Base-by-base conservation (phyloP, 2,797 vertebrate species). In the Glyptemys insculpta region DNA sequence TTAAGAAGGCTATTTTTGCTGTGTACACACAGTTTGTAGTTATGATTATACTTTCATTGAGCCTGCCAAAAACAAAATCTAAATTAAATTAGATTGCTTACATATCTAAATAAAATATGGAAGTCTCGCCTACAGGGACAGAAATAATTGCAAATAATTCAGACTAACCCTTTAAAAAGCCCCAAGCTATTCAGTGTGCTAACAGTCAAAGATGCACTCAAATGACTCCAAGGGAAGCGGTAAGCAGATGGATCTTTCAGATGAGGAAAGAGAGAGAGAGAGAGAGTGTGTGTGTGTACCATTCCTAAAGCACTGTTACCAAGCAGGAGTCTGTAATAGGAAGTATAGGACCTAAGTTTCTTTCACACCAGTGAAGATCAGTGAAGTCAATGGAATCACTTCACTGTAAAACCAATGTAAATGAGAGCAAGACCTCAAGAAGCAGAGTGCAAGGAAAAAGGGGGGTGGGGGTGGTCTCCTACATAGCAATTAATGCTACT, bases 1-100 rank as follows among this genome's bases (percentile, higher is more conserved):
- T 87, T 92, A 88, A 78, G 34, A 83, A 49, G 19, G 41, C 10
- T 92, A 57, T 72, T 92, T 89, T 93, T 93, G 62, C 47, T 89
- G 29, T 84, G 76, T 76, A 83, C 47, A 79, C 65, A 83, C 87
- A 83, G 3, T 54, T 81, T 44, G 15, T 85, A 78, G 83, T 56
- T 92, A 82, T 85, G 85, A 93, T 95, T 82, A 62, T 95, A 65
- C 89, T 96, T 95, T 91, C 81, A 88, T 16, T 52, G 12, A 90
- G n/a, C 11, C 85, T 85, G 76, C 79, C n/a, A 96, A 79, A 16
- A 82, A 50, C 7, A 95, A 95, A 94, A 95, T 85, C 53, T 81
- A 89, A 93, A 90, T 90, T 89, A 86, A 89, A 95, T 56, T 87
- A 34, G 57, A 88, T 90, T 95, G 41, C 18, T 91, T 93, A 81